Conservation (phyloP, 2,113 vertebrate species). For the Spermophilus dauricus region DNA sequence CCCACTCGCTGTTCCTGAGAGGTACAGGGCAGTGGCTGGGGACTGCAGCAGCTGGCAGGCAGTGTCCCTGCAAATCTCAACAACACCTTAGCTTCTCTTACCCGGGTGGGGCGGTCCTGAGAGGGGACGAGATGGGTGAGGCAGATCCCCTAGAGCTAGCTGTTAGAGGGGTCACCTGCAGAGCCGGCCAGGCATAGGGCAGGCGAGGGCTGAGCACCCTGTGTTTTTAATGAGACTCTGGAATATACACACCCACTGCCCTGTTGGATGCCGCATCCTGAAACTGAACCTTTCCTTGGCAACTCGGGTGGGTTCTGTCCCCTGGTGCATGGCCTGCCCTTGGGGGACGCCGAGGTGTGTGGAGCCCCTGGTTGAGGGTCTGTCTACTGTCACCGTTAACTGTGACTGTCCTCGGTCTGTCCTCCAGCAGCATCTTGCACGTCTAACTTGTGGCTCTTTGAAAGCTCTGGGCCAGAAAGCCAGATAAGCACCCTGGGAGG, state of each 20-base stretch:
- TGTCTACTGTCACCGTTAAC: neutral
- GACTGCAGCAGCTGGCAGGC: neutral
- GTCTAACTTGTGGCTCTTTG: neutral
- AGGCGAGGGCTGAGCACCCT: too few relatives aligned
- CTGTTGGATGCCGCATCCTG: fast-evolving
- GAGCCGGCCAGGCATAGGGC: neutral
- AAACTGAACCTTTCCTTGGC: neutral
- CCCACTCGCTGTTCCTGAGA: neutral
- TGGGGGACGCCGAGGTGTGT: fast-evolving
- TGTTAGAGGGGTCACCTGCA: neutral
- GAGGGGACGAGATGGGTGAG: neutral
- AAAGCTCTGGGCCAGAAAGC: slow-evolving; percentile 32
- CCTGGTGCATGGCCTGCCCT: neutral
- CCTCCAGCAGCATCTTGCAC: neutral
- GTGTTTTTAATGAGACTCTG: neutral
- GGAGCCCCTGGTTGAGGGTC: neutral
- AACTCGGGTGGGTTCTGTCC: neutral
- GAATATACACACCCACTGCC: fast-evolving
- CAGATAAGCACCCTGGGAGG: neutral
- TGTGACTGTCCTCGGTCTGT: neutral
- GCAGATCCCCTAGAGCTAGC: neutral
- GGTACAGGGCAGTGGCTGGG: too few relatives aligned
- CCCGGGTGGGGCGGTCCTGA: too few relatives aligned
- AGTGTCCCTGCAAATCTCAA: neutral
- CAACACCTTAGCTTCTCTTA: neutral